A percentile compares a stretch with the other conserved stretches of the same genome.
phyloP scores from a whole-genome alignment of 64 coral and sea anemone species.

The Pocillopora verrucosa region DNA sequence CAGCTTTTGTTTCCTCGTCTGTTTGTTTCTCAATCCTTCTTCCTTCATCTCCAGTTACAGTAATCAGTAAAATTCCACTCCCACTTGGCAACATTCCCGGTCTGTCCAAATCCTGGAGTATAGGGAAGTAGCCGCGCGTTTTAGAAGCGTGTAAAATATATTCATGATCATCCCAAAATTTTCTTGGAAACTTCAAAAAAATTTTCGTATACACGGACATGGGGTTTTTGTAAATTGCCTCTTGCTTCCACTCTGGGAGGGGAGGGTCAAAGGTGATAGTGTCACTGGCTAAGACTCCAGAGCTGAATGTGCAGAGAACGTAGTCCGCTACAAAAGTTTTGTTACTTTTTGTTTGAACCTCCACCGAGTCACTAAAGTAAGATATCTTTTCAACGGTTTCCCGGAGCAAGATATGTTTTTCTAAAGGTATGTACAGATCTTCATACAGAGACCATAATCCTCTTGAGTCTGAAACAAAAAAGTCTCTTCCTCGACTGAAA shows the following conservation, averaged over 20 bases:
- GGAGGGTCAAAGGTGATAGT: constrained; percentile 19
- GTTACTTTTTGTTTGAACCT: constrained; percentile 19
- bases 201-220: constrained; percentile 59
- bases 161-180: constrained; percentile 54
- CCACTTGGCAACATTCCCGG: constrained; percentile 27
- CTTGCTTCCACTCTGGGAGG: constrained; percentile 58
- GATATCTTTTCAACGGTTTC: constrained; percentile 7
- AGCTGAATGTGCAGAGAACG: constrained; percentile 48
- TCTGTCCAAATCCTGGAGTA: constrained; percentile 33
- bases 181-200: constrained; percentile 55
- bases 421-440: neutral
- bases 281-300: constrained; percentile 48
- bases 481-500: neutral
- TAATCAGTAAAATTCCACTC: constrained; percentile 23
- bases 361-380: neutral
- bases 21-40: constrained; percentile 38
- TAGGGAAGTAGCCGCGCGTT: constrained; percentile 18
- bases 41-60: constrained; percentile 49
- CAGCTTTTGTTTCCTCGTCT: constrained; percentile 21
- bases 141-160: constrained; percentile 27
- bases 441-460: constrained; percentile 19
- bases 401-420: neutral
- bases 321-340: constrained; percentile 28
- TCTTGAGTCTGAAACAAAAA: constrained; percentile 30
- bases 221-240: constrained; percentile 52